A percentile compares a stretch with the other conserved stretches of the same genome.
These are phyloP conservation scores for Penaeus chinensis DNA, from an alignment of 1,140 invertebrate species.

Conservation along the genomic window DNA sequence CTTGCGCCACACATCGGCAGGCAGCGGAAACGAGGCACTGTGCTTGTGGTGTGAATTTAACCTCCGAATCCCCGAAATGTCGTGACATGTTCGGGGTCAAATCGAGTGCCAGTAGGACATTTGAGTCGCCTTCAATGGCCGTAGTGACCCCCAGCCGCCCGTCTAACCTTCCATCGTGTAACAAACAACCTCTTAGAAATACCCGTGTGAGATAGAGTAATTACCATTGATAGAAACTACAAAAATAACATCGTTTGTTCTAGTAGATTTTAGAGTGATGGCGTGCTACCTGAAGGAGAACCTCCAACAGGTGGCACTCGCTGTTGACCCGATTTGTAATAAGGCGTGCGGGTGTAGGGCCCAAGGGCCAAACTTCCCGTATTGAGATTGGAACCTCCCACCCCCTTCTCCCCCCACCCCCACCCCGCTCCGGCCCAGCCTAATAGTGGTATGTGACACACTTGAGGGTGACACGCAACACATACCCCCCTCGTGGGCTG, in stretches of 20 bases:
- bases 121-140: background rate
- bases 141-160: constrained; percentile 25
- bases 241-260: background rate
- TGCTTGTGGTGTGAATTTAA: constrained; percentile 36
- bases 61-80: background rate
- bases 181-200: background rate
- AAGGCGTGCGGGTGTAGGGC: too few species aligned
- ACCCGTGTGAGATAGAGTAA: background rate
- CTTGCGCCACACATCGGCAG: constrained; percentile 6
- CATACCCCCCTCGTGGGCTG: too few species aligned
- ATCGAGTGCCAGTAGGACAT: constrained; percentile 32
- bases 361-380: too few species aligned
- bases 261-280: too few species aligned
- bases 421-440: too few species aligned
- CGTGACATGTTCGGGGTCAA: constrained; percentile 43
- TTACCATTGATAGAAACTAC: background rate
- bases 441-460: too few species aligned
- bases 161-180: constrained; percentile 40
- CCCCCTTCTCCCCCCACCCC: too few species aligned
- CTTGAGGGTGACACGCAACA: too few species aligned
- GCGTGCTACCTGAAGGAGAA: too few species aligned
- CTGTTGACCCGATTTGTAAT: too few species aligned
- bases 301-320: too few species aligned
- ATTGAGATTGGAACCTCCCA: too few species aligned
- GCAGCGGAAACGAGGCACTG: background rate